These are phyloP conservation scores for Lottia scabra DNA, from an alignment of 2,888 invertebrate species.

Conservation along the genomic window DNA sequence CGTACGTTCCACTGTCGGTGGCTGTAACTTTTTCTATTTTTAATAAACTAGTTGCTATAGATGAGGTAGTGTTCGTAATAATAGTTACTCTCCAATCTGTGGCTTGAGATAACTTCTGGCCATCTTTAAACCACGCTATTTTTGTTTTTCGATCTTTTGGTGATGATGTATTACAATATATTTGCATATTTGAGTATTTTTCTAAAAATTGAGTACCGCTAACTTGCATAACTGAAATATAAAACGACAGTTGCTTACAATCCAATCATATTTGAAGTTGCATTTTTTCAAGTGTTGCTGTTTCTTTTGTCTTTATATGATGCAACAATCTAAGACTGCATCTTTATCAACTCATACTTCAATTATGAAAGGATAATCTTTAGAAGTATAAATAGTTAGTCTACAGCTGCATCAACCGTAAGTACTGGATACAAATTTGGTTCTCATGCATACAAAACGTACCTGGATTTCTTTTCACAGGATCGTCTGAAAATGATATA, in stretches of 20 bases:
- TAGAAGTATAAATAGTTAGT: too few species aligned
- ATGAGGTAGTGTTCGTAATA: background rate
- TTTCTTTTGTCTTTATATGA: too few species aligned
- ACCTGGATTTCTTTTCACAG: constrained; percentile 36
- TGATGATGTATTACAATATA: constrained; percentile 32
- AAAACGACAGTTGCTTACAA: background rate
- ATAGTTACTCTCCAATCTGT: background rate
- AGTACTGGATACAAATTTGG: background rate
- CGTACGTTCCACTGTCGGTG: constrained; percentile 14
- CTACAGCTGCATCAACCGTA: too few species aligned
- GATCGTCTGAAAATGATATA: constrained; percentile 24
- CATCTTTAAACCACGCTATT: constrained; percentile 35
- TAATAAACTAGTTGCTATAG: constrained; percentile 16
- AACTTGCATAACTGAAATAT: constrained; percentile 31
- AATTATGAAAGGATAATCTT: too few species aligned
- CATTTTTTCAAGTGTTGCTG: too few species aligned
- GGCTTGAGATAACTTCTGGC: constrained; percentile 11
- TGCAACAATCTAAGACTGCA: background rate
- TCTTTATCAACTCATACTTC: too few species aligned
- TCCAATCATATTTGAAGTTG: too few species aligned
- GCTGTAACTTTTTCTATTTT: constrained; percentile 10
- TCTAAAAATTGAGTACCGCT: constrained; percentile 31
- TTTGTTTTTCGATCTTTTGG: constrained; percentile 16
- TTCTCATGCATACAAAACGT: background rate
- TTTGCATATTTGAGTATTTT: constrained; percentile 27